Percentiles rank a stretch among this genome's conserved stretches.
Conservation (phyloP, 2,888 invertebrate species). For the Abrostola triplasia region DNA sequence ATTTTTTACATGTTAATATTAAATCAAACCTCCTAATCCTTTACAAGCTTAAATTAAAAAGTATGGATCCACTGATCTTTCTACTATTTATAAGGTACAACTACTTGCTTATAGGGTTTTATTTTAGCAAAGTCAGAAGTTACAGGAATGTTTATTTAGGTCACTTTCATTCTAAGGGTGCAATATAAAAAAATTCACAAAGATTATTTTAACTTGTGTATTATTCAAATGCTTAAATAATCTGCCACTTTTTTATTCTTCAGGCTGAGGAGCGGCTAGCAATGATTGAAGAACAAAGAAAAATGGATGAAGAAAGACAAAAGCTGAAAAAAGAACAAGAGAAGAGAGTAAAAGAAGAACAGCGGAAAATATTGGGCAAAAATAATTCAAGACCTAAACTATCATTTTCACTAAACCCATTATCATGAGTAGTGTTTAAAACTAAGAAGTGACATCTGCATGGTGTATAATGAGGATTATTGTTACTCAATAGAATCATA, state of each 20-base stretch:
- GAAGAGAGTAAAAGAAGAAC: conserved; percentile 97
- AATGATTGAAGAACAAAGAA: conserved; percentile 98
- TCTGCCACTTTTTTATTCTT: conserved; percentile 28
- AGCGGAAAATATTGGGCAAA: conserved; percentile 98
- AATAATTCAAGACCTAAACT: conserved; percentile 98
- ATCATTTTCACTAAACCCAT: conserved; percentile 96
- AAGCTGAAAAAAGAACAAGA: conserved; percentile 97
- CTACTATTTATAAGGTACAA: too few species aligned
- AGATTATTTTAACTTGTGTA: too few species aligned
- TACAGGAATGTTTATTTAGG: too few species aligned
- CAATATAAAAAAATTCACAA: too few species aligned
- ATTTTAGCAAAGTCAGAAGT: too few species aligned
- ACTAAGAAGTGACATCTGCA: conserved; percentile 21
- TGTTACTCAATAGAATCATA: conserved; percentile 29
- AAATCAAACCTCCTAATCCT: too few species aligned
- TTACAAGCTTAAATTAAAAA: too few species aligned
- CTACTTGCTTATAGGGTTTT: too few species aligned
- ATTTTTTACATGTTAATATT: too few species aligned
- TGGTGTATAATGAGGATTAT: conserved; percentile 12
- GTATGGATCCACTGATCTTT: too few species aligned
- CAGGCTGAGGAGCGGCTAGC: conserved; percentile 98
- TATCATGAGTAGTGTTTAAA: conserved; percentile 88
- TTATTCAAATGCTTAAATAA: too few species aligned
- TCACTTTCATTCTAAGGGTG: too few species aligned
- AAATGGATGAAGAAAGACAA: conserved; percentile 98